Percentiles rank a stretch among this genome's conserved stretches.
Conservation (phyloP, 1,140 invertebrate species). For the Tenebrio molitor region DNA sequence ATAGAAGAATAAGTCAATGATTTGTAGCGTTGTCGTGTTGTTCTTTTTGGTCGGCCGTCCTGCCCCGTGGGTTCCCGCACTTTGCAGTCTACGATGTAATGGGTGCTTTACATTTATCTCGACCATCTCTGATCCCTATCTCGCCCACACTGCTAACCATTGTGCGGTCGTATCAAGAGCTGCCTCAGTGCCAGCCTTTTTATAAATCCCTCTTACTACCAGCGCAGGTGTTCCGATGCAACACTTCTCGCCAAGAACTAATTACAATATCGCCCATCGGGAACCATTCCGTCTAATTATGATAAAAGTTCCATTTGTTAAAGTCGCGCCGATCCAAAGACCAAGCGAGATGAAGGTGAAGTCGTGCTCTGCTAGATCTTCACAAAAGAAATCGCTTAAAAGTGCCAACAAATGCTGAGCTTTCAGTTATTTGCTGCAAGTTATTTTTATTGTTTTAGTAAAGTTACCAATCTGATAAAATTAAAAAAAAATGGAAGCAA, state of each 20-base stretch:
- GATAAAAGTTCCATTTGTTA: neutral
- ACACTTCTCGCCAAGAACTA: conserved; percentile 26
- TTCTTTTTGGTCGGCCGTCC: neutral
- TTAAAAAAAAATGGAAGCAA: no score
- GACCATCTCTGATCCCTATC: conserved; percentile 54
- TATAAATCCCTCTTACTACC: conserved; percentile 11
- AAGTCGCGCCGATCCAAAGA: no score
- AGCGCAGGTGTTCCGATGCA: conserved; percentile 44
- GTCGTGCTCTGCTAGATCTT: no score
- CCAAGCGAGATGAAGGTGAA: no score
- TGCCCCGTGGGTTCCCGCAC: conserved; percentile 36
- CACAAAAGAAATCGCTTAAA: no score
- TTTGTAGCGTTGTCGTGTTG: conserved; percentile 3
- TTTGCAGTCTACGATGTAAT: conserved; percentile 46
- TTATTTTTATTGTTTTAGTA: no score
- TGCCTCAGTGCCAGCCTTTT: conserved; percentile 40
- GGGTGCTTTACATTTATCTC: conserved; percentile 54
- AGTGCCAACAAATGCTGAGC: no score
- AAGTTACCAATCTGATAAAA: no score
- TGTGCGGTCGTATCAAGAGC: conserved; percentile 45
- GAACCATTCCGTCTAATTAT: neutral
- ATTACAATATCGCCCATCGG: conserved; percentile 45
- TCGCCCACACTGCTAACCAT: conserved; percentile 54
- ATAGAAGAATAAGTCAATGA: conserved; percentile 32
- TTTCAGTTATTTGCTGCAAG: no score